Base-by-base conservation (phyloP, 2,113 vertebrate genomes). In the Mobula hypostoma region DNA sequence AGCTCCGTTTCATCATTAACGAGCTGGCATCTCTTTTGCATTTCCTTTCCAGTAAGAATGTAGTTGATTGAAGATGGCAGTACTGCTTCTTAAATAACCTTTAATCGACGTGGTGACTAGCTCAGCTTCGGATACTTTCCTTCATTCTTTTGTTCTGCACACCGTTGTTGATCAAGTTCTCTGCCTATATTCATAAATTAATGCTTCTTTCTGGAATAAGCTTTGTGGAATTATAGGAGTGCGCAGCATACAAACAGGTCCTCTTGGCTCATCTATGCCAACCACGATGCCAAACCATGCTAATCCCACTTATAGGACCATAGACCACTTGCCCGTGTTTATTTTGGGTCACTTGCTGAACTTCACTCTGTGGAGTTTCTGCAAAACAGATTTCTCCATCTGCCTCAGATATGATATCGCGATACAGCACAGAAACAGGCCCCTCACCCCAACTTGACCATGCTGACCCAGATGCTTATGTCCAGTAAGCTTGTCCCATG, bases 21-120 rank as follows among this genome's bases (percentile, higher is more conserved):
- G 19, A 56, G 70, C 68, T 1, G 11, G 32, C 36, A 27, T 93
- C 48, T 48, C 48, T 48, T 48, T 1, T 48, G 48, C 48, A 48
- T 92, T 92, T 92, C 90, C 32, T 92, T 72, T 72, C 90, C 36
- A 72, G 48, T 29, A 63, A 88, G 61, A 63, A 88, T 88, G 61
- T 63, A 58, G n/a, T 91, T 70, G 72, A 92, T 72, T 72, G 90
- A 92, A 72, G 90, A 74, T 92, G 36, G 72, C 40, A 27, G 90
- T 19, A 0, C 68, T 74, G 36, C 66, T 92, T 70, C 90, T 92
- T 72, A 72, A 48, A 92, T 72, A 29, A n/a, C 32, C 17, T 91
- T 68, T 70, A 70, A 19, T 92, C 24, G 32, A 72, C 70, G 19
- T 17, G 36, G 27, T 5, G 56, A 11, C 56, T 61, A 29, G 6